Conservation (phyloP, 2,797 vertebrate species). For the Semaprochilodus insignis region DNA sequence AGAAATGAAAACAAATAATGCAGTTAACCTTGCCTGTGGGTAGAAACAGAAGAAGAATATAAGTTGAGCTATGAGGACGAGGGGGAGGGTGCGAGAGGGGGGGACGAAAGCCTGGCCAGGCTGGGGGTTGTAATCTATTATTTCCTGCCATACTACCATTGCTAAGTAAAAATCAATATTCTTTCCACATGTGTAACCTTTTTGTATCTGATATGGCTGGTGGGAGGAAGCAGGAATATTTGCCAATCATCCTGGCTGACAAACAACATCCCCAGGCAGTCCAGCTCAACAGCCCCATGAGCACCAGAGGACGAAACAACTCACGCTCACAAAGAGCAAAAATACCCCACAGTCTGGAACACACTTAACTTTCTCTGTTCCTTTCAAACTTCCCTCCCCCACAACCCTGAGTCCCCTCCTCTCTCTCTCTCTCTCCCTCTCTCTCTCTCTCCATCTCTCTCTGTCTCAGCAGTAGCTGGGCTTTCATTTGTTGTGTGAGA, state of each 20-base stretch:
- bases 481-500: constrained; percentile 60
- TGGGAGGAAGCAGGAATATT: constrained; percentile 71
- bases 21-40: constrained; percentile 50
- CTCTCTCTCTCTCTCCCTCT: constrained; percentile 19
- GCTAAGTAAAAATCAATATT: constrained; percentile 86
- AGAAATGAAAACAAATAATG: constrained; percentile 15
- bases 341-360: constrained; percentile 47
- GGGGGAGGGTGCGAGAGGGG: not conserved
- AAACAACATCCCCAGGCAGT: constrained; percentile 62
- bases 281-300: constrained; percentile 32
- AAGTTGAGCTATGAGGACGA: not conserved
- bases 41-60: constrained; percentile 20
- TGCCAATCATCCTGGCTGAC: constrained; percentile 78
- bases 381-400: constrained; percentile 47
- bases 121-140: constrained; percentile 83
- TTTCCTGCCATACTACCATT: constrained; percentile 82
- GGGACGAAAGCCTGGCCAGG: constrained; percentile 44
- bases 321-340: constrained; percentile 34
- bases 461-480: constrained; percentile 67
- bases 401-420: constrained; percentile 28
- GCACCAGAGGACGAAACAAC: constrained; percentile 42
- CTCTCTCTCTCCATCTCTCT: constrained; percentile 29
- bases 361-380: constrained; percentile 59
- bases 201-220: constrained; percentile 77
- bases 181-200: constrained; percentile 80